A percentile compares a stretch with the other conserved stretches of the same genome.
Conservation (phyloP, 2,888 invertebrate species). For the Cephus pulcher region DNA sequence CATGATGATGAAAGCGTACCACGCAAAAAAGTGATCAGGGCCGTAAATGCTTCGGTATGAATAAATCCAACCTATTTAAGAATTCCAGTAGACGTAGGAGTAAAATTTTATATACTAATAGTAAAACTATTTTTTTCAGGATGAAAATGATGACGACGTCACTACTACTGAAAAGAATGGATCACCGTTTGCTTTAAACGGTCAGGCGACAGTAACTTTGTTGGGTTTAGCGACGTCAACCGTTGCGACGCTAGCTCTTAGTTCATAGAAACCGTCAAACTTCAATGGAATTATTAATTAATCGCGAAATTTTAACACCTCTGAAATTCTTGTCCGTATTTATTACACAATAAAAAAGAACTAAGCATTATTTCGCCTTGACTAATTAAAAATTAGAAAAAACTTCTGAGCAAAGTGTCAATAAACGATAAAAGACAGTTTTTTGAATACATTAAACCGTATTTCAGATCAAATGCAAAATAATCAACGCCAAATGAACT, state of each 20-base stretch:
- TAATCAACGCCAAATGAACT: neutral
- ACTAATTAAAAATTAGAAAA: slow-evolving; percentile 15
- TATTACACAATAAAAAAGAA: slow-evolving; percentile 8
- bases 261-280: neutral
- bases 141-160: neutral
- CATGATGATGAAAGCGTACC: neutral
- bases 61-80: slow-evolving; percentile 3
- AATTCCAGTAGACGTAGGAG: neutral
- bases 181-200: neutral
- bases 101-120: neutral
- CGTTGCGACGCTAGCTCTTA: neutral
- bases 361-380: slow-evolving; percentile 9
- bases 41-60: slow-evolving; percentile 24
- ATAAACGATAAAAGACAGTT: neutral
- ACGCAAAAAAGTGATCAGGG: slow-evolving; percentile 25
- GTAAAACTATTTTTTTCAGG: slow-evolving; percentile 5
- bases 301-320: neutral
- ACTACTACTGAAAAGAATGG: neutral
- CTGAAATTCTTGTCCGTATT: slow-evolving; percentile 12
- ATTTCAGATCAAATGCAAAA: neutral
- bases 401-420: neutral
- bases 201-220: neutral
- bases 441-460: neutral
- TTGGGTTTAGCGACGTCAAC: neutral
- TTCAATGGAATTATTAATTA: neutral